phyloP scores from a whole-genome alignment of 2,888 invertebrate genomes.

The Troides aeacus region DNA sequence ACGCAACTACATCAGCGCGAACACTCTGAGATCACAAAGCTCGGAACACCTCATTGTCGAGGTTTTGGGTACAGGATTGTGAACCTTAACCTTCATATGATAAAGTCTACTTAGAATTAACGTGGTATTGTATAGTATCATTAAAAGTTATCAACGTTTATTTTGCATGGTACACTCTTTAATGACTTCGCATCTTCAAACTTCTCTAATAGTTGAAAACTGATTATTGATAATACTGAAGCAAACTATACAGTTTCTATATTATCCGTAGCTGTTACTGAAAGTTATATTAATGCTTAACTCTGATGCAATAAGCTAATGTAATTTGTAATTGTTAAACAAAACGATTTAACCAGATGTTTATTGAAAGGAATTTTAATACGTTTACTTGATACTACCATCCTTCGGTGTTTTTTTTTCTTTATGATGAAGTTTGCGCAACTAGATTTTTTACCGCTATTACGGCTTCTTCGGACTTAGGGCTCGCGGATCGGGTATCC shows the following conservation, averaged over 20 bases:
- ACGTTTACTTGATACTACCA: too few relatives aligned
- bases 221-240: neutral
- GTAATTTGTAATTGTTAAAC: too few relatives aligned
- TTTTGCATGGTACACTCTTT: neutral
- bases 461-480: too few relatives aligned
- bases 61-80: neutral
- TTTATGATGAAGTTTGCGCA: too few relatives aligned
- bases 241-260: too few relatives aligned
- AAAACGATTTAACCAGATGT: too few relatives aligned
- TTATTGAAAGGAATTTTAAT: too few relatives aligned
- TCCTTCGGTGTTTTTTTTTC: too few relatives aligned
- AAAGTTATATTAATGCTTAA: too few relatives aligned
- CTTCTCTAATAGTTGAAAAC: neutral
- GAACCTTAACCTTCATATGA: neutral
- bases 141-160: neutral
- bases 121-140: neutral
- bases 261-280: too few relatives aligned
- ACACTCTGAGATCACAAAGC: neutral
- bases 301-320: neutral
- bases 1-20: neutral
- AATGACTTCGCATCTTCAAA: neutral
- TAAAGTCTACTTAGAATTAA: neutral
- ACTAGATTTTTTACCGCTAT: too few relatives aligned
- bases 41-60: neutral
- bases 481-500: too few relatives aligned